Percentiles rank a stretch among this genome's conserved stretches.
phyloP scores from a whole-genome alignment of 2,797 vertebrate genomes.

The Eulemur mongoz region DNA sequence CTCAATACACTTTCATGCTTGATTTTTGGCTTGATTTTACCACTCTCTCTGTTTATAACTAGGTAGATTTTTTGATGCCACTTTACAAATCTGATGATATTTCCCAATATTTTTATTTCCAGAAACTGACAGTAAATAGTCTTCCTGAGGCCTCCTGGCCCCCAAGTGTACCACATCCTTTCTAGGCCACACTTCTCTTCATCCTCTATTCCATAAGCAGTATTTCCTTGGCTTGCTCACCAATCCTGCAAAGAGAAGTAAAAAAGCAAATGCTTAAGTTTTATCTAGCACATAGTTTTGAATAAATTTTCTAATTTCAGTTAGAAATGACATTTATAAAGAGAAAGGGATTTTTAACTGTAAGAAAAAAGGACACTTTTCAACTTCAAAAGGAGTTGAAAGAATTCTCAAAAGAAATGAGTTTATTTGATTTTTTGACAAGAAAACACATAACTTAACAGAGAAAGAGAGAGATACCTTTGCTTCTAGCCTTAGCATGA shows the following conservation, averaged over 20 bases:
- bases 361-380: neutral
- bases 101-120: neutral
- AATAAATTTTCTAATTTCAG: neutral
- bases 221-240: neutral
- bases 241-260: neutral
- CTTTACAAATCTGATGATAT: neutral
- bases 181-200: neutral
- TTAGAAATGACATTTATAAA: constrained; percentile 24
- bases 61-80: neutral
- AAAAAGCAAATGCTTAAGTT: neutral
- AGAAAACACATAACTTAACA: neutral
- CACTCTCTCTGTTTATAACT: neutral
- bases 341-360: neutral
- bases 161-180: neutral
- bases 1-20: neutral
- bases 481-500: neutral
- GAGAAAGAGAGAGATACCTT: neutral
- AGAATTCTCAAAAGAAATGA: neutral
- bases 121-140: neutral
- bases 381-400: neutral
- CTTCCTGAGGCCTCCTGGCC: neutral
- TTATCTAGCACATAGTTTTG: neutral
- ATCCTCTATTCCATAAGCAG: neutral
- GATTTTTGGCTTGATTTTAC: neutral
- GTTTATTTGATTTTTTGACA: neutral